These are phyloP conservation scores for Tinamus major DNA, from an alignment of 2,797 vertebrate genomes.

Conservation along the genomic window DNA sequence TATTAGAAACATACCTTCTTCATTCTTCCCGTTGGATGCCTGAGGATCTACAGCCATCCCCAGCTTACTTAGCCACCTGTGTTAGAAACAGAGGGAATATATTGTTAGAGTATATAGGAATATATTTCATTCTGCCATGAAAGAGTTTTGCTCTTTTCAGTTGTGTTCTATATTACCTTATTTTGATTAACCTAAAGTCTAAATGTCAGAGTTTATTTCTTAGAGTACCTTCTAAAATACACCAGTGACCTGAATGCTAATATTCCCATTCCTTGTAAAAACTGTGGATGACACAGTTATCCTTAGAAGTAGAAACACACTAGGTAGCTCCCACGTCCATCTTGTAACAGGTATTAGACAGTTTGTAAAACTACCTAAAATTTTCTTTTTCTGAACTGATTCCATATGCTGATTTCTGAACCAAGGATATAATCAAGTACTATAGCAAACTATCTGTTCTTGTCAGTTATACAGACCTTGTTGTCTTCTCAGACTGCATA, in stretches of 20 bases:
- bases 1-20: conserved; percentile 74
- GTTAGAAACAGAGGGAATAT: conserved; percentile 47
- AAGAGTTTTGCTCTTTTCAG: not conserved
- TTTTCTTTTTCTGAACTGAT: not conserved
- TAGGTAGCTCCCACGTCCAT: not conserved
- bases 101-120: not conserved
- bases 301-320: not conserved
- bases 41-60: conserved; percentile 90
- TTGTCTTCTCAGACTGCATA: not conserved
- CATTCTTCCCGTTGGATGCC: conserved; percentile 80
- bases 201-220: not conserved
- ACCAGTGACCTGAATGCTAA: not conserved
- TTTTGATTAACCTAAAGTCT: not conserved
- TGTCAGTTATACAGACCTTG: not conserved
- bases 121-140: not conserved
- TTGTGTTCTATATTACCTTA: not conserved
- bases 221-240: not conserved
- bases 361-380: not conserved
- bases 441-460: not conserved
- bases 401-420: not conserved
- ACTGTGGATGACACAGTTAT: not conserved
- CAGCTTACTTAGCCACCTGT: conserved; percentile 95
- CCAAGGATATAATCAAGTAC: not conserved
- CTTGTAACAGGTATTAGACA: not conserved
- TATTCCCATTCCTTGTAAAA: not conserved